These are phyloP conservation scores for Hippasteria phrygiana DNA, from an alignment of 53 echinoderm and acorn worm species.

Conservation along the genomic window DNA sequence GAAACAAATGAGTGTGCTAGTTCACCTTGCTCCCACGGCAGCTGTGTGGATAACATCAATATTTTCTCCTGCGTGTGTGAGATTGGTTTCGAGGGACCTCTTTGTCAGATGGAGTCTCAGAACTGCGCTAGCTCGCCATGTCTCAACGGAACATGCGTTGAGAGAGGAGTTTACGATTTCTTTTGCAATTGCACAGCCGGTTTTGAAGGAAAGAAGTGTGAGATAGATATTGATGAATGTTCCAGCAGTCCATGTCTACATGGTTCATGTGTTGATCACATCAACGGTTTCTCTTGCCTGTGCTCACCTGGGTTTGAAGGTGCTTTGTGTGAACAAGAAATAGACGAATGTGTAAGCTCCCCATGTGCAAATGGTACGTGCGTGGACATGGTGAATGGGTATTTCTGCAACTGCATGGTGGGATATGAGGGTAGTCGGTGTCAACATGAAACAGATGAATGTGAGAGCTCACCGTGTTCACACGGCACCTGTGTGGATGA, in stretches of 20 bases:
- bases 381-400: constrained; percentile 56
- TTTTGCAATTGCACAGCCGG: constrained; percentile 31
- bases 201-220: constrained; percentile 21
- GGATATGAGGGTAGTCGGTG: constrained; percentile 55
- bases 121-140: not conserved
- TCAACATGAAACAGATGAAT: constrained; percentile 19
- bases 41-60: not conserved
- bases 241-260: constrained; percentile 29
- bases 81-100: not conserved
- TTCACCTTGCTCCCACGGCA: constrained; percentile 19
- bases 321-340: not conserved
- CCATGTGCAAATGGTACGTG: constrained; percentile 49
- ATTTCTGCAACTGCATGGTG: constrained; percentile 51
- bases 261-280: constrained; percentile 6
- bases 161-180: not conserved
- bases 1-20: constrained; percentile 15
- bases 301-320: constrained; percentile 50
- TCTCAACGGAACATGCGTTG: not conserved
- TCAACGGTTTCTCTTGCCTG: constrained; percentile 9
- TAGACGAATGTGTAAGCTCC: constrained; percentile 49
- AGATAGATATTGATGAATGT: constrained; percentile 27
- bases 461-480: constrained; percentile 10
- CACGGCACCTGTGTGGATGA: constrained; percentile 23
- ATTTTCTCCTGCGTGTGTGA: not conserved
- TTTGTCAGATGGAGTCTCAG: not conserved